phyloP scores from a whole-genome alignment of 2,888 invertebrate species.

The Lepidocyrtinus sp. region DNA sequence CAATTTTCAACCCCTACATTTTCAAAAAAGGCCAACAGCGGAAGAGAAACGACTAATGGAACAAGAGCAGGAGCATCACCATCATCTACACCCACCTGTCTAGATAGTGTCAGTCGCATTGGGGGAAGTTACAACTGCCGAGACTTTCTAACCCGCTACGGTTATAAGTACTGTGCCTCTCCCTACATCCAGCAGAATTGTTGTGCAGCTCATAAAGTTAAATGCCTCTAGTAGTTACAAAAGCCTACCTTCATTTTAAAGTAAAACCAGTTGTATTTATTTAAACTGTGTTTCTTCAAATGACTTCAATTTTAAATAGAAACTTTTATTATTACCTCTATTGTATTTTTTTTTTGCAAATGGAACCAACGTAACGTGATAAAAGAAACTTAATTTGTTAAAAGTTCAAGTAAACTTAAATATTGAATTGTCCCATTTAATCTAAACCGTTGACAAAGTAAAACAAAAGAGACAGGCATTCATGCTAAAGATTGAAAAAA shows the following conservation, averaged over 20 bases:
- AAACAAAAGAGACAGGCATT: no score
- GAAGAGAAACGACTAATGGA: neutral
- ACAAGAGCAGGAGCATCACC: neutral
- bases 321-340: neutral
- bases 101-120: slow-evolving; percentile 66
- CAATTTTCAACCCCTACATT: neutral
- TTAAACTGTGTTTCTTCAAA: slow-evolving; percentile 4
- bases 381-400: neutral
- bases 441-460: neutral
- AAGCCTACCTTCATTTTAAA: neutral
- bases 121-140: slow-evolving; percentile 73
- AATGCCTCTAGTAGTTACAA: slow-evolving; percentile 51
- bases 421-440: neutral
- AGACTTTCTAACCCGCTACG: slow-evolving; percentile 73
- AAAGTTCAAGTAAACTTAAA: neutral
- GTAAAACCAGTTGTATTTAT: slow-evolving; percentile 12
- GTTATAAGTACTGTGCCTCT: slow-evolving; percentile 74
- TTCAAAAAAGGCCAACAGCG: neutral
- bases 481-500: neutral
- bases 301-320: neutral
- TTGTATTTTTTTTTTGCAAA: neutral
- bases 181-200: slow-evolving; percentile 74
- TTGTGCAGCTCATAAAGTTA: slow-evolving; percentile 72
- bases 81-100: slow-evolving; percentile 46
- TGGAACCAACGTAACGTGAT: neutral